Conservation (phyloP, 2,797 vertebrate genomes). For the Peromyscus melanophrys region DNA sequence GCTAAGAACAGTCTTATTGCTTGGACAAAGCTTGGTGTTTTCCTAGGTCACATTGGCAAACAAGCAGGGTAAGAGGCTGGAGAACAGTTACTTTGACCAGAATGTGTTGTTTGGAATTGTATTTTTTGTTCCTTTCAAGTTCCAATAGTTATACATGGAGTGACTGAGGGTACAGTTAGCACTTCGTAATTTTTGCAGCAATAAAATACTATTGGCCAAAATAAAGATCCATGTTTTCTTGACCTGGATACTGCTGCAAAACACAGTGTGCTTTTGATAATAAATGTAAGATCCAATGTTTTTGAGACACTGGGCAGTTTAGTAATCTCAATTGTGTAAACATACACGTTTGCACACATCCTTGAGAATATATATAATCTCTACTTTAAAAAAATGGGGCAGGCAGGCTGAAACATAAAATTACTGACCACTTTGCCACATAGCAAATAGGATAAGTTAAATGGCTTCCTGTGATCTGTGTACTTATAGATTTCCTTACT, state of each 20-base stretch:
- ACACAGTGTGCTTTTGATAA: background rate
- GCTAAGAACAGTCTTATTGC: background rate
- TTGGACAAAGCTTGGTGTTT: conserved; percentile 49
- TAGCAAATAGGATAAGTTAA: background rate
- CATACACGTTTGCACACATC: background rate
- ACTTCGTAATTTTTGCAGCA: conserved; percentile 67
- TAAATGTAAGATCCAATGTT: background rate
- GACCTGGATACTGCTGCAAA: conserved; percentile 32
- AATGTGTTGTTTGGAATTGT: conserved; percentile 54
- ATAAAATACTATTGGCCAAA: conserved; percentile 68
- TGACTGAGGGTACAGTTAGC: conserved; percentile 39
- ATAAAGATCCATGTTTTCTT: conserved; percentile 41
- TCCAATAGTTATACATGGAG: conserved; percentile 51
- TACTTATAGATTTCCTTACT: background rate
- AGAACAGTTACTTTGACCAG: conserved; percentile 26
- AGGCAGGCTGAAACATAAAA: conserved; percentile 33
- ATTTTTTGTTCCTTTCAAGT: conserved; percentile 63
- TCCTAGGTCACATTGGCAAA: conserved; percentile 45
- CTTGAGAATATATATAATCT: conserved; percentile 12
- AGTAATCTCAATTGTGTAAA: conserved; percentile 42
- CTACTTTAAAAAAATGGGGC: background rate
- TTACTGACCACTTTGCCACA: background rate
- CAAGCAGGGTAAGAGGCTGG: background rate
- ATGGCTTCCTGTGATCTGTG: background rate
- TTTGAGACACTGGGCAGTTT: conserved; percentile 19